phyloP scores from a whole-genome alignment of 2,797 vertebrate species.

The Muscicapa comitata region DNA sequence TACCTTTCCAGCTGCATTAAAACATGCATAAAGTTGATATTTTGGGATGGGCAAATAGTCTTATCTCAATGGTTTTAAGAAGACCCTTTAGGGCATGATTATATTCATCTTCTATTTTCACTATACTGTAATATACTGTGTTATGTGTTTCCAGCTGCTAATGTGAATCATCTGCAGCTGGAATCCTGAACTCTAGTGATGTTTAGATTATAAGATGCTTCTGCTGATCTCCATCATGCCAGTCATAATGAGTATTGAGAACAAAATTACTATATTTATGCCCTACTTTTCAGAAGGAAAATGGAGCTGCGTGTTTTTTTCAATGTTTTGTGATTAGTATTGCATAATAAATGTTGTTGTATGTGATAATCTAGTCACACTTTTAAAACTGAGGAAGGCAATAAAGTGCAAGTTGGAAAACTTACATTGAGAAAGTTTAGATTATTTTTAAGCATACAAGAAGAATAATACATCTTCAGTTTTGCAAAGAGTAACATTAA shows the following conservation, averaged over 20 bases:
- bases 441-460: neutral
- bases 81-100: neutral
- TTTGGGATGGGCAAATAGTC: neutral
- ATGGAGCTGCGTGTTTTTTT: neutral
- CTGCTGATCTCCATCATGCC: neutral
- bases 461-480: neutral
- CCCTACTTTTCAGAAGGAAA: neutral
- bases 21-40: neutral
- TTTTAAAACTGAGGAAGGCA: neutral
- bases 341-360: neutral
- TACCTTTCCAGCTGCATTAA: neutral
- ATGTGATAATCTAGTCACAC: neutral
- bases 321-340: neutral
- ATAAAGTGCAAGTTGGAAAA: neutral
- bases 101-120: neutral
- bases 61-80: neutral
- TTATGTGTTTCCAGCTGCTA: conserved; percentile 9
- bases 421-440: neutral
- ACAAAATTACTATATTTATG: conserved; percentile 39
- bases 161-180: conserved; percentile 16
- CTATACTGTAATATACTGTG: neutral
- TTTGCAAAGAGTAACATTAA: neutral
- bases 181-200: neutral
- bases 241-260: neutral
- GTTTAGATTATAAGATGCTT: neutral